Evolutionary conservation across 1,140 invertebrate species (phyloP).

Genomic region (Pseudomyrmex pallidus): DNA sequence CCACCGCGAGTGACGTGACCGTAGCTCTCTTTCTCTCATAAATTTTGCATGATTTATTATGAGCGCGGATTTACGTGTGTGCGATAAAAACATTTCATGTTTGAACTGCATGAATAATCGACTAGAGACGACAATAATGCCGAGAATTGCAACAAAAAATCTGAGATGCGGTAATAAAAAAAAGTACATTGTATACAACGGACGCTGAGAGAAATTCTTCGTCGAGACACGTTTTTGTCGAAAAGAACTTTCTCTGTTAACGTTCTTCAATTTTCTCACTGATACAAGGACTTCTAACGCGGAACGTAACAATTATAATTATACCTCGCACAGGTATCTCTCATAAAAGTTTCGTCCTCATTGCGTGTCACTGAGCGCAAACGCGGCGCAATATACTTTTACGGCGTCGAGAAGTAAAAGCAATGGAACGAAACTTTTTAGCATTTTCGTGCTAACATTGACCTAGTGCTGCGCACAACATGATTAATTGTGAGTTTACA

Average conservation of each 20-base stretch:
- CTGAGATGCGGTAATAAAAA: slow-evolving; percentile 22
- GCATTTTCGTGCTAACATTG: slow-evolving; percentile 21
- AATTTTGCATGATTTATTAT: slow-evolving; percentile 7
- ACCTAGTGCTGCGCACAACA: background rate
- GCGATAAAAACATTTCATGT: background rate
- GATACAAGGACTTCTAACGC: slow-evolving; percentile 5
- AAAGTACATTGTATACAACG: slow-evolving; percentile 26
- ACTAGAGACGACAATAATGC: background rate
- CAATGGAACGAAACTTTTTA: slow-evolving; percentile 3
- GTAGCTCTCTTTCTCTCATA: background rate
- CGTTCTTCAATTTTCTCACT: background rate
- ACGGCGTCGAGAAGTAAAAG: background rate
- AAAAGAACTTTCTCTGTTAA: slow-evolving; percentile 44
- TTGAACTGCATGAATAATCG: slow-evolving; percentile 18
- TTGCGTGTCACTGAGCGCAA: background rate
- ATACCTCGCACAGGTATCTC: background rate
- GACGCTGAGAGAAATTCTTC: background rate
- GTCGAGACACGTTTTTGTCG: background rate
- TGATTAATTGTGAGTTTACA: slow-evolving; percentile 20
- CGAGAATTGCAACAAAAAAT: background rate
- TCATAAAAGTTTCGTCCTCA: slow-evolving; percentile 7
- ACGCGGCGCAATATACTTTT: background rate
- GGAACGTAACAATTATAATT: background rate
- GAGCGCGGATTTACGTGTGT: too few species aligned
- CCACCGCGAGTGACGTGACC: background rate